phyloP scores from a whole-genome alignment of 2,888 invertebrate species.

The Melikaiella ostensackeni region DNA sequence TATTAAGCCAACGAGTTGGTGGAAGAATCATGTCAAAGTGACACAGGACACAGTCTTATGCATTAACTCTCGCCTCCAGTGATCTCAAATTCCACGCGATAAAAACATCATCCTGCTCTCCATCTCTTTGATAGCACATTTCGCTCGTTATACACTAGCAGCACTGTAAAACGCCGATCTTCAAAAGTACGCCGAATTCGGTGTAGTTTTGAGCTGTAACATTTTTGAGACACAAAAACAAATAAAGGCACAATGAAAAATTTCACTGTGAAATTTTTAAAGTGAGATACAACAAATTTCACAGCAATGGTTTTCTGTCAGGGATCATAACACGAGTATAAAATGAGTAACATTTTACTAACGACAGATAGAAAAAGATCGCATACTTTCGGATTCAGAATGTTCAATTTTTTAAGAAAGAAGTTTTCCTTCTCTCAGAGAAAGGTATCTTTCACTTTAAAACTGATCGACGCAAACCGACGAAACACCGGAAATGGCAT shows the following conservation, averaged over 20 bases:
- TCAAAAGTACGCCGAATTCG: too few relatives aligned
- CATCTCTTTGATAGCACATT: constrained; percentile 1
- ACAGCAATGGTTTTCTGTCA: too few relatives aligned
- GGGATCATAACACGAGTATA: too few relatives aligned
- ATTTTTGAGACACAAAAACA: too few relatives aligned
- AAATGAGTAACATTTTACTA: neutral
- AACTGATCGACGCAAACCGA: neutral
- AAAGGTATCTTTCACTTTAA: neutral
- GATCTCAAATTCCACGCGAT: constrained; percentile 29
- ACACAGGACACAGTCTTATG: constrained; percentile 12
- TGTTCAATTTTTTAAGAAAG: neutral
- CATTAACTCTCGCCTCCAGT: constrained; percentile 29
- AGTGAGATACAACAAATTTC: too few relatives aligned
- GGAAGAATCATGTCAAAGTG: constrained; percentile 29
- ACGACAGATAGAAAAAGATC: too few relatives aligned
- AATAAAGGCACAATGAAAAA: too few relatives aligned
- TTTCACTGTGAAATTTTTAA: too few relatives aligned
- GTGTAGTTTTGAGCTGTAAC: too few relatives aligned
- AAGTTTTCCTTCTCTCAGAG: neutral
- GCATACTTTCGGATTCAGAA: too few relatives aligned
- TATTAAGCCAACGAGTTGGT: constrained; percentile 32
- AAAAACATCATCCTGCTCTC: constrained; percentile 33
- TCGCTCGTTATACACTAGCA: constrained; percentile 4
- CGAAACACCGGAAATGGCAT: constrained; percentile 10
- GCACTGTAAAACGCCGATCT: too few relatives aligned